Evolutionary conservation across 2,888 invertebrate genomes (phyloP).

Genomic region (Ichneumoninae sp.): DNA sequence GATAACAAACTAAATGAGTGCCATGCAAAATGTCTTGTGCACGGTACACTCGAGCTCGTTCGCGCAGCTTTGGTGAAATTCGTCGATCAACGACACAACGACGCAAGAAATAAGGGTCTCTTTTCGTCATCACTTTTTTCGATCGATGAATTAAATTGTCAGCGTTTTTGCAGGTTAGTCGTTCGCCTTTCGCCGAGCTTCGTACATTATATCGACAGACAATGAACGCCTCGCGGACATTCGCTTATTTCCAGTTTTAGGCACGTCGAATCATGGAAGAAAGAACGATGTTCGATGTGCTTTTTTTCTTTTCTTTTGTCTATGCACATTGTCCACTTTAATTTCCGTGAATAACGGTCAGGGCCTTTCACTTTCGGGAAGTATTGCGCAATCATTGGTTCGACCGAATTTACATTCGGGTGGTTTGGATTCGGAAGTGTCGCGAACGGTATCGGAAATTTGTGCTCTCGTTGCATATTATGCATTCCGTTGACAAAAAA

Average conservation of each 20-base stretch:
- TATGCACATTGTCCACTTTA: background rate
- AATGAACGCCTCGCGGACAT: background rate
- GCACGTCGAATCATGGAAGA: background rate
- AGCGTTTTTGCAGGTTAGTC: conserved; percentile 28
- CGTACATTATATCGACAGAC: background rate
- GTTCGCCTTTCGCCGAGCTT: background rate
- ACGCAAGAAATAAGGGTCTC: background rate
- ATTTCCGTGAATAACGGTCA: background rate
- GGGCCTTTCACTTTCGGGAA: conserved; percentile 1
- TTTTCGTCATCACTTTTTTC: background rate
- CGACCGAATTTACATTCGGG: background rate
- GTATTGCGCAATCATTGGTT: background rate
- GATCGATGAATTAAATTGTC: conserved; percentile 5
- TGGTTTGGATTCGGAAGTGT: background rate
- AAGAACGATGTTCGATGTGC: background rate
- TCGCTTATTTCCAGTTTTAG: background rate
- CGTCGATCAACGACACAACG: conserved; percentile 1
- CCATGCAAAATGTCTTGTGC: background rate
- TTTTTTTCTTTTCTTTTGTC: background rate
- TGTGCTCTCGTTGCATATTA: background rate
- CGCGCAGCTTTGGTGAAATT: background rate
- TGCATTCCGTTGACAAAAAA: background rate
- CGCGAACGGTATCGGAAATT: background rate
- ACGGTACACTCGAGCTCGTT: background rate
- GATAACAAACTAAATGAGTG: background rate